phyloP scores from a whole-genome alignment of 2,888 invertebrate genomes.

The Steinernema carpocapsae region DNA sequence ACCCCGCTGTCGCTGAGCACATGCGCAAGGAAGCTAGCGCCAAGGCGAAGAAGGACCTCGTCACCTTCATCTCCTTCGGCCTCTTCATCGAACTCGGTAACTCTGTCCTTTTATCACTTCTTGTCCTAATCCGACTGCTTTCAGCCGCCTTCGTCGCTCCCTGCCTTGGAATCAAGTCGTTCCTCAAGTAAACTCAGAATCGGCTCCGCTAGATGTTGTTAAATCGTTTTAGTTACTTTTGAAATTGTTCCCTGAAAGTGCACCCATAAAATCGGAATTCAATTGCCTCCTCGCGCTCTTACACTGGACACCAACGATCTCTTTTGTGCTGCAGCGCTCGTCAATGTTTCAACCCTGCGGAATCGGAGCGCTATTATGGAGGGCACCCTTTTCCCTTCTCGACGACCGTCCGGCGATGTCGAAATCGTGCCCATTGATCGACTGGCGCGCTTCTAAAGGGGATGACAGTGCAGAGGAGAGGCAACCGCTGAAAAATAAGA shows the following conservation, averaged over 20 bases:
- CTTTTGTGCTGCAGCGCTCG: neutral
- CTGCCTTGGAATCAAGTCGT: neutral
- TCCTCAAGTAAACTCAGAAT: neutral
- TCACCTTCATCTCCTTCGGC: constrained; percentile 46
- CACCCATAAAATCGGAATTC: neutral
- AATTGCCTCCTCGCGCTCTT: neutral
- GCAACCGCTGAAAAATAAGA: constrained; percentile 23
- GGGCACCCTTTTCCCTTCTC: constrained; percentile 1
- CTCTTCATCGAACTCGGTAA: constrained; percentile 48
- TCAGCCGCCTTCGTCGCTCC: neutral
- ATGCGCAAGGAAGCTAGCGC: constrained; percentile 42
- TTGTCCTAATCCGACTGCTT: neutral
- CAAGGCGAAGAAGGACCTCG: constrained; percentile 47
- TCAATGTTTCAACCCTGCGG: neutral
- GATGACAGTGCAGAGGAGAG: constrained; percentile 22
- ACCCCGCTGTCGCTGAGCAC: constrained; percentile 4
- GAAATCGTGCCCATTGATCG: constrained; percentile 3
- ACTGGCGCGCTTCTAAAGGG: neutral
- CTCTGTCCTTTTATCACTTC: neutral
- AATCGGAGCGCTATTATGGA: constrained; percentile 9
- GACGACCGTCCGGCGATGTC: neutral
- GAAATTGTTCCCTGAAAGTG: neutral
- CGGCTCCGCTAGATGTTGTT: constrained; percentile 7
- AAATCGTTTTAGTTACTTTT: neutral
- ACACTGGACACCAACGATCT: neutral